phyloP scores from a whole-genome alignment of 2,113 vertebrate genomes.

The Micronycteris hirsuta region DNA sequence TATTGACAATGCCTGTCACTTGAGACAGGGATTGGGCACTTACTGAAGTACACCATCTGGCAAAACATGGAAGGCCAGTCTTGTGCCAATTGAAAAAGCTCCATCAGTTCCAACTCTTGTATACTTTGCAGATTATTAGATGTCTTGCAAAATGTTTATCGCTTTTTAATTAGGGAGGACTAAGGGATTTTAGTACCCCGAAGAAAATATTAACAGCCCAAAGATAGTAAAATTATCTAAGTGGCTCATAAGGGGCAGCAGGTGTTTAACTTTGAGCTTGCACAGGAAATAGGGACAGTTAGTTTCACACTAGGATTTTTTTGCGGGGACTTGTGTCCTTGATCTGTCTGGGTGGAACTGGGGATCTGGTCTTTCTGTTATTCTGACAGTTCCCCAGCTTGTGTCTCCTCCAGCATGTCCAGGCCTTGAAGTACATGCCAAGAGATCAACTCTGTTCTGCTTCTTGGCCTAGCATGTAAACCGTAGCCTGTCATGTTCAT shows the following conservation, averaged over 20 bases:
- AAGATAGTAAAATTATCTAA: constrained; percentile 29
- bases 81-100: constrained; percentile 67
- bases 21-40: constrained; percentile 62
- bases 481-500: constrained; percentile 66
- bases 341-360: neutral
- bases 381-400: neutral
- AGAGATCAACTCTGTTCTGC: constrained; percentile 45
- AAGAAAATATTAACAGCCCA: constrained; percentile 54
- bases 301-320: neutral
- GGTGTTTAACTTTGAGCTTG: neutral
- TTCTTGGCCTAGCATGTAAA: constrained; percentile 62
- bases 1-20: constrained; percentile 37
- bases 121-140: constrained; percentile 60
- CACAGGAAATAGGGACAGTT: neutral
- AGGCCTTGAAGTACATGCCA: constrained; percentile 36
- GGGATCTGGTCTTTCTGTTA: neutral
- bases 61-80: constrained; percentile 56
- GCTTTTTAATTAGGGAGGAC: constrained; percentile 70
- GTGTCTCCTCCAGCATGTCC: neutral
- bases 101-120: constrained; percentile 63
- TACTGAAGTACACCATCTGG: constrained; percentile 66
- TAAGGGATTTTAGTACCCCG: constrained; percentile 47
- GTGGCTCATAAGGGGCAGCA: neutral
- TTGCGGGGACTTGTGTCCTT: neutral
- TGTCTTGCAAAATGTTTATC: constrained; percentile 68